A percentile compares a stretch with the other conserved stretches of the same genome.
These are phyloP conservation scores for Bubo bubo DNA, from an alignment of 2,113 vertebrate species.

Conservation along the genomic window DNA sequence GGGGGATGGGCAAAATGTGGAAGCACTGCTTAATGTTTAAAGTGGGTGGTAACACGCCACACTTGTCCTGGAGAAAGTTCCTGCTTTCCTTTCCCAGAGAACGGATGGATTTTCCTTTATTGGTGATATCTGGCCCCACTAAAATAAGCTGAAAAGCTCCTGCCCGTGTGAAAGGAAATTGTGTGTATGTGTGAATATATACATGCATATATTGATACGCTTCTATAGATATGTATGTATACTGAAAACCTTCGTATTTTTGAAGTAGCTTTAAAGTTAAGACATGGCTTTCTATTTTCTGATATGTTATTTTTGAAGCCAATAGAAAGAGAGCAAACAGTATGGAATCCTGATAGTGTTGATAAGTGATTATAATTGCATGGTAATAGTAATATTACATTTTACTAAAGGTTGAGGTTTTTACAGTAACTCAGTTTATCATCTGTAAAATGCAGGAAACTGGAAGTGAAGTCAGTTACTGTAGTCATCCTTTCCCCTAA, in stretches of 20 bases:
- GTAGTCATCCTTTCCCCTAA: background rate
- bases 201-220: background rate
- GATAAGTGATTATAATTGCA: background rate
- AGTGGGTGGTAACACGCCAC: background rate
- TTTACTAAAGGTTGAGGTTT: background rate
- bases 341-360: background rate
- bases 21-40: background rate
- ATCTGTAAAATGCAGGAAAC: background rate
- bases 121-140: background rate
- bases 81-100: background rate
- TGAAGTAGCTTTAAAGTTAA: background rate
- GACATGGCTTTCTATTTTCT: background rate
- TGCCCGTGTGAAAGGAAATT: background rate
- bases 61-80: background rate
- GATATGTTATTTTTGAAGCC: background rate
- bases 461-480: background rate
- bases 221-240: background rate
- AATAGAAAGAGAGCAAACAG: background rate
- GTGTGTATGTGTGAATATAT: background rate
- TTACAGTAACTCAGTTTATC: background rate
- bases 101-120: background rate
- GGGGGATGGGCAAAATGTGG: background rate
- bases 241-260: background rate
- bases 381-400: background rate
- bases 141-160: background rate